Base-by-base conservation (phyloP, 2,888 invertebrate genomes). In the Acronicta alni region DNA sequence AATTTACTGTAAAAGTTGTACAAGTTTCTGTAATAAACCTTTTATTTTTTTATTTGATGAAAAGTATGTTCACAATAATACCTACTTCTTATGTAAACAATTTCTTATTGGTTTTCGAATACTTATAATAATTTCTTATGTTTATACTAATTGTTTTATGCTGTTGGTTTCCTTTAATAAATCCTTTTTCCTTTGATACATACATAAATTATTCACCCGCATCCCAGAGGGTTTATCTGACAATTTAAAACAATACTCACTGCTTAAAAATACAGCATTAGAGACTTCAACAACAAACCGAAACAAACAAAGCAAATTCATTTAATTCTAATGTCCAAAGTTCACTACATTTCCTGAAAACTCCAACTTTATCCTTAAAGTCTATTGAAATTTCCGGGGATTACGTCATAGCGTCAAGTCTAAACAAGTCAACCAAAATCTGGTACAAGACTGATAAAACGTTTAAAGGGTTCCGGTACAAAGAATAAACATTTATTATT, bases 371-470 rank as follows among this genome's bases (percentile, higher is more conserved):
- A 57, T 56, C 49, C 67, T 58, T 57, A 41, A 57, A 55, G 39
- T 55, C 56, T 35, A 70, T 73, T 63, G 73, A 49, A 68, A 73
- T 68, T 63, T 72, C 51, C 73, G 67, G 53, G 57, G 49, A 68
- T 63, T 68, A 56, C 49, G 43, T 53, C 63, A 63, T 55, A 47
- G 45, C 45, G 30, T 30, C 1, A 46, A 67, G 62, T 72, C 67
- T 62, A 45, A 62, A 57, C 48, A 66, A 59, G 52, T 60, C 52
- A 72, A 72, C 52, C 41, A 43, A 72, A 60, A 72, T 67, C 46
- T 61, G 56, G 49, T 41, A 49, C 67, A 57, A 61, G 14, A 9
- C 41, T 44, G 53, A 16, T 65, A 71, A 59, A 52, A 54, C 26
- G 37, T 43, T 53, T 43, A 45, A 51, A 54, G 51, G 26, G 43